phyloP scores from a whole-genome alignment of 2,797 vertebrate species.

The Alosa sapidissima region DNA sequence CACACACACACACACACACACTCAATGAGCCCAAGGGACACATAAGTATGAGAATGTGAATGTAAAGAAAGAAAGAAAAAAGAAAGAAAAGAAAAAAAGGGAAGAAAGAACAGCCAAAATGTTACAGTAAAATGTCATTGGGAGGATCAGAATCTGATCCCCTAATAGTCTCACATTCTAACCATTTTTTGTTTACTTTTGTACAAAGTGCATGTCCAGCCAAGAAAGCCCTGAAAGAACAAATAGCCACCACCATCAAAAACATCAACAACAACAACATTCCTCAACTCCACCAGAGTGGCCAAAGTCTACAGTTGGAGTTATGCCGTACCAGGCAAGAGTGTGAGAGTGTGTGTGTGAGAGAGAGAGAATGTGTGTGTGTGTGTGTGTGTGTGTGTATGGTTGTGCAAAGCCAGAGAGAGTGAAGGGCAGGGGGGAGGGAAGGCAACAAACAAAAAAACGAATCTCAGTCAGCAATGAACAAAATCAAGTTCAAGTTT shows the following conservation, averaged over 20 bases:
- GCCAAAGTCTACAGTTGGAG: slow-evolving; percentile 21
- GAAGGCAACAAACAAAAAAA: not conserved
- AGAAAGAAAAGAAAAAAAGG: not conserved
- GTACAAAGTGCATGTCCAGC: not conserved
- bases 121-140: not conserved
- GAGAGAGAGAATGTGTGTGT: not conserved
- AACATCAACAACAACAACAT: slow-evolving; percentile 21
- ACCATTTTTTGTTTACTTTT: not conserved
- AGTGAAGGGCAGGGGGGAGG: not conserved
- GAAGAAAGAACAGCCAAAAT: not conserved
- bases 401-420: not conserved
- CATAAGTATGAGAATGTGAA: not conserved
- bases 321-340: slow-evolving; percentile 5
- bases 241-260: not conserved
- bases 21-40: not conserved
- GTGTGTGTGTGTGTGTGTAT: too few relatives aligned
- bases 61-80: not conserved
- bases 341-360: not conserved
- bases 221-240: not conserved
- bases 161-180: not conserved
- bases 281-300: not conserved
- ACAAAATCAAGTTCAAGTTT: too few relatives aligned
- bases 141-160: not conserved
- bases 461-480: not conserved
- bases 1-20: not conserved